These are phyloP conservation scores for Intellagama lesueurii DNA, from an alignment of 2,797 vertebrate species.

Conservation along the genomic window DNA sequence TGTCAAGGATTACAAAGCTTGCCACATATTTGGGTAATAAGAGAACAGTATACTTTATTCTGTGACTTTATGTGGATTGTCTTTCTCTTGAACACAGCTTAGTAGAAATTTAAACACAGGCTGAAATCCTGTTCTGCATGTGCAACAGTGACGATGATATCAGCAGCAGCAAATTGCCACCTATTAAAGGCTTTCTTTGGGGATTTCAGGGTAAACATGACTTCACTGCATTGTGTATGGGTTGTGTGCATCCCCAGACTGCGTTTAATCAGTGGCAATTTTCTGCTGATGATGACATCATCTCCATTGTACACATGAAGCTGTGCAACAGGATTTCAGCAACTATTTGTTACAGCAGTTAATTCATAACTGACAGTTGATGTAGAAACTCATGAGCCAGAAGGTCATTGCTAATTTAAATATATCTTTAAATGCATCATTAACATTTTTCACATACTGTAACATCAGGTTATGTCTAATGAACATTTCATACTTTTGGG, in stretches of 20 bases:
- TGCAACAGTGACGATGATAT: no score
- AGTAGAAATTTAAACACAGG: neutral
- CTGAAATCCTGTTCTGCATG: no score
- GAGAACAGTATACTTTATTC: slow-evolving; percentile 10
- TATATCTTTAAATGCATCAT: slow-evolving; percentile 24
- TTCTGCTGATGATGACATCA: no score
- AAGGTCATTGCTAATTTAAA: slow-evolving; percentile 8
- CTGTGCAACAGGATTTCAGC: no score
- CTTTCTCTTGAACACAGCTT: slow-evolving; percentile 1
- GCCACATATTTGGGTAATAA: neutral
- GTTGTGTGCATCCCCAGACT: no score
- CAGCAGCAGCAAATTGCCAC: no score
- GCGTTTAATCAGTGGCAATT: no score
- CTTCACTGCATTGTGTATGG: neutral
- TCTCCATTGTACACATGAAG: no score
- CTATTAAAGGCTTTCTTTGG: no score
- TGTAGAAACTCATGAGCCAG: slow-evolving; percentile 4
- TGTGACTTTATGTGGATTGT: neutral
- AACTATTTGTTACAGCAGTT: neutral
- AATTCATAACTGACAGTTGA: neutral
- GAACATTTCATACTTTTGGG: neutral
- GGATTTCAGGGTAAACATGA: no score
- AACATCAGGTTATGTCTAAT: slow-evolving; percentile 17
- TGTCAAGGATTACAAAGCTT: neutral
- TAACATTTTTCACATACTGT: slow-evolving; percentile 20